These are phyloP conservation scores for Malurus melanocephalus DNA, from an alignment of 2,113 vertebrate species.

Conservation along the genomic window DNA sequence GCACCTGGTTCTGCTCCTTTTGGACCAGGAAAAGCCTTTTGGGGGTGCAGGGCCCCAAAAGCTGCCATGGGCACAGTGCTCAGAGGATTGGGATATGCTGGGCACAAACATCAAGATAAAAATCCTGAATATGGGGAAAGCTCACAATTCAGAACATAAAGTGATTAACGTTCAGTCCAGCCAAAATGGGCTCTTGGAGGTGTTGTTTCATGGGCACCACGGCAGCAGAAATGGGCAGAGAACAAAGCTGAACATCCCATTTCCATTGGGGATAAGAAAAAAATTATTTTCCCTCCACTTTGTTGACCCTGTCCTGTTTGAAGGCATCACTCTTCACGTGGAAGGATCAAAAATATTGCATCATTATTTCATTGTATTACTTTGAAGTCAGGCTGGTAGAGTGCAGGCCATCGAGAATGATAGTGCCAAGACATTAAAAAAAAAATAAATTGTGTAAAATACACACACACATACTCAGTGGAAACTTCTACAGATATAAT, in stretches of 20 bases:
- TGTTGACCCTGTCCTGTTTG: background rate
- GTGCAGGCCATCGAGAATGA: background rate
- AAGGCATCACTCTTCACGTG: background rate
- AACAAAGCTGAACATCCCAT: background rate
- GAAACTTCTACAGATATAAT: background rate
- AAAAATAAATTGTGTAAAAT: background rate
- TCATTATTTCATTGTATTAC: background rate
- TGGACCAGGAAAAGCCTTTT: background rate
- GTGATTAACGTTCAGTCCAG: background rate
- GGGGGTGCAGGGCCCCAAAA: background rate
- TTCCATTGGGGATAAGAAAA: background rate
- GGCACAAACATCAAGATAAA: background rate
- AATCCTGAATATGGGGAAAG: background rate
- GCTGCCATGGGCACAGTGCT: no score
- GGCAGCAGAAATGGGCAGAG: background rate
- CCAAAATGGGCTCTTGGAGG: background rate
- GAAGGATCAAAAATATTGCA: background rate
- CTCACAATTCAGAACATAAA: background rate
- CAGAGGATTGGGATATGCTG: background rate
- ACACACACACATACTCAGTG: background rate
- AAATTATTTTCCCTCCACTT: background rate
- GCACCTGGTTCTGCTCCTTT: background rate
- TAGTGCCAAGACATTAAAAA: background rate
- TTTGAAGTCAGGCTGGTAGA: background rate
- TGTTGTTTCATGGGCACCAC: background rate